Evolutionary conservation across 2,888 invertebrate species (phyloP).

Genomic region (Drosophila mettleri): DNA sequence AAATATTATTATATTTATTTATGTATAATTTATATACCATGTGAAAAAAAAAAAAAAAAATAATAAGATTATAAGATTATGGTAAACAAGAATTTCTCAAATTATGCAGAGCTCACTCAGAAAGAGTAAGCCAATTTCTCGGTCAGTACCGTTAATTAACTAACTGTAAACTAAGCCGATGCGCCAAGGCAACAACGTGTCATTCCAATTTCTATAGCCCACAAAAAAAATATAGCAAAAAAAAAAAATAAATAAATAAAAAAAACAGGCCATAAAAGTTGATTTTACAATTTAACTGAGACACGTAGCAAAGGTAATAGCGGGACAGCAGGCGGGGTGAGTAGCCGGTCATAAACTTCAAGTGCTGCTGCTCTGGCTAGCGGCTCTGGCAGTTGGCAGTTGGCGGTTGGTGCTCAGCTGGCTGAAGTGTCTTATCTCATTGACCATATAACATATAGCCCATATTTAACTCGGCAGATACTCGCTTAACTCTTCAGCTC

Average conservation of each 20-base stretch:
- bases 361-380: constrained; percentile 46
- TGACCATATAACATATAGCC: constrained; percentile 60
- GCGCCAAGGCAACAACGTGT: constrained; percentile 23
- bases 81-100: not conserved
- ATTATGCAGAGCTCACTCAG: constrained; percentile 6
- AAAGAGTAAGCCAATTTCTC: constrained; percentile 33
- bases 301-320: constrained; percentile 44
- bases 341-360: constrained; percentile 57
- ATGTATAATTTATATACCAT: too few relatives aligned
- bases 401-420: constrained; percentile 13
- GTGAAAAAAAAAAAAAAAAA: not conserved
- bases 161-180: constrained; percentile 53
- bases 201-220: constrained; percentile 16
- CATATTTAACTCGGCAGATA: constrained; percentile 16
- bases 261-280: constrained; percentile 33
- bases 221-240: constrained; percentile 6
- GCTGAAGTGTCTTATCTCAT: constrained; percentile 66
- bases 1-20: too few relatives aligned
- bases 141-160: constrained; percentile 41
- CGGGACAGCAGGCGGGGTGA: not conserved
- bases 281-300: constrained; percentile 49
- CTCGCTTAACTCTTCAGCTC: not conserved
- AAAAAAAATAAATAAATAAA: constrained; percentile 4
- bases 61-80: too few relatives aligned
- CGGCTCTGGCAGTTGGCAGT: not conserved